Evolutionary conservation across 2,797 vertebrate species (phyloP).

Genomic region (Takifugu ocellatus): DNA sequence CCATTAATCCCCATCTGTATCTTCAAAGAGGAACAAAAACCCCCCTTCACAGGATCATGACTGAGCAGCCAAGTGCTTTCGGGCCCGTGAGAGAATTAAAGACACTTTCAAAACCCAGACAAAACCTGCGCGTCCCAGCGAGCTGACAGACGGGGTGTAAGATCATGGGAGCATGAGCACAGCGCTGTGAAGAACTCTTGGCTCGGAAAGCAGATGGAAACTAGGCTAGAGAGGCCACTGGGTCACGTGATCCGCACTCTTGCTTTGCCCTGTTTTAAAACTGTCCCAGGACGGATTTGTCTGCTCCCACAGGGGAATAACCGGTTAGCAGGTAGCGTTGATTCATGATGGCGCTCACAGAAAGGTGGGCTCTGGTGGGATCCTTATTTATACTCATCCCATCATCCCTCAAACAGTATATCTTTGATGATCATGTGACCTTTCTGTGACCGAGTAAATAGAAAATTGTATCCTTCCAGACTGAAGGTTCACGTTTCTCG

Average conservation of each 20-base stretch:
- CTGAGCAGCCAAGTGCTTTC: slow-evolving; percentile 76
- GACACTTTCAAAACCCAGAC: slow-evolving; percentile 78
- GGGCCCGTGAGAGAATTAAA: slow-evolving; percentile 81
- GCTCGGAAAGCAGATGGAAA: slow-evolving; percentile 53
- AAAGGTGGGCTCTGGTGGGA: slow-evolving; percentile 14
- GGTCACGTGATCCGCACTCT: slow-evolving; percentile 36
- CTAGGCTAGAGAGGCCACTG: slow-evolving; percentile 44
- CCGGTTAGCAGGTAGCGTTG: slow-evolving; percentile 2
- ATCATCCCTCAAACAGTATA: no score
- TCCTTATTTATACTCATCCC: no score
- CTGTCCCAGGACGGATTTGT: slow-evolving; percentile 37
- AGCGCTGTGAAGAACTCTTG: slow-evolving; percentile 50
- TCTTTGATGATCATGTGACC: no score
- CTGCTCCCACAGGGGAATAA: slow-evolving; percentile 35
- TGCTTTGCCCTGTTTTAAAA: slow-evolving; percentile 44
- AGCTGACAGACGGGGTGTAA: slow-evolving; percentile 58
- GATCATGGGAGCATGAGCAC: slow-evolving; percentile 53
- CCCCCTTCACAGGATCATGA: slow-evolving; percentile 72
- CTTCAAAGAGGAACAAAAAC: slow-evolving; percentile 56
- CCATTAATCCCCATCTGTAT: slow-evolving; percentile 51
- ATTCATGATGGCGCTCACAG: slow-evolving; percentile 9
- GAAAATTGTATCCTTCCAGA: no score
- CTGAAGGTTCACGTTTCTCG: no score
- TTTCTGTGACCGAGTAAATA: no score
- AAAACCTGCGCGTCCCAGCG: slow-evolving; percentile 68